Percentiles rank a stretch among this genome's conserved stretches.
phyloP scores from a whole-genome alignment of 2,797 vertebrate genomes.

The Falco novaeseelandiae region DNA sequence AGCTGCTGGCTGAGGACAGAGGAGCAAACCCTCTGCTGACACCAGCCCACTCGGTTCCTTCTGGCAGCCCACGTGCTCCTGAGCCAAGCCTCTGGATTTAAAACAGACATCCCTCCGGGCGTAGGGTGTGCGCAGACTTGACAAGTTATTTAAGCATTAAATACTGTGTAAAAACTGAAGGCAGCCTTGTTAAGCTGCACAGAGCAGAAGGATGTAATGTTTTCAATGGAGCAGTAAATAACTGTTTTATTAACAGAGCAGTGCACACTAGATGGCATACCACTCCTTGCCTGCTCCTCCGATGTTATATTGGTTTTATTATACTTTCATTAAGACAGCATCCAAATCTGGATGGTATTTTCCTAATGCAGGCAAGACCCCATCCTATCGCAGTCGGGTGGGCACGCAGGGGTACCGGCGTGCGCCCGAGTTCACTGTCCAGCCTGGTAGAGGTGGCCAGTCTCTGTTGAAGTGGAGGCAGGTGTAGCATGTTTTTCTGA shows the following conservation, averaged over 20 bases:
- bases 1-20: accelerated
- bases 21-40: background rate
- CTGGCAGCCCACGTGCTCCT: background rate
- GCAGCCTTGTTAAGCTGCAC: accelerated
- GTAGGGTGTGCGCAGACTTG: background rate
- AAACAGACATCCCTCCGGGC: background rate
- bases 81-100: background rate
- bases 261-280: conserved; percentile 35
- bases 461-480: background rate
- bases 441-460: no score
- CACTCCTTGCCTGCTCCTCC: background rate
- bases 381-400: accelerated
- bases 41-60: background rate
- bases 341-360: accelerated
- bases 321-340: accelerated
- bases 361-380: background rate
- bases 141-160: background rate
- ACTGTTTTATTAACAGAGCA: accelerated
- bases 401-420: accelerated
- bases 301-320: background rate
- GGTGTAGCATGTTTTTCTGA: accelerated
- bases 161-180: background rate
- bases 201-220: accelerated
- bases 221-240: background rate
- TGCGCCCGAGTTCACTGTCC: accelerated